phyloP scores from a whole-genome alignment of 1,140 invertebrate species.

The Halesus radiatus region DNA sequence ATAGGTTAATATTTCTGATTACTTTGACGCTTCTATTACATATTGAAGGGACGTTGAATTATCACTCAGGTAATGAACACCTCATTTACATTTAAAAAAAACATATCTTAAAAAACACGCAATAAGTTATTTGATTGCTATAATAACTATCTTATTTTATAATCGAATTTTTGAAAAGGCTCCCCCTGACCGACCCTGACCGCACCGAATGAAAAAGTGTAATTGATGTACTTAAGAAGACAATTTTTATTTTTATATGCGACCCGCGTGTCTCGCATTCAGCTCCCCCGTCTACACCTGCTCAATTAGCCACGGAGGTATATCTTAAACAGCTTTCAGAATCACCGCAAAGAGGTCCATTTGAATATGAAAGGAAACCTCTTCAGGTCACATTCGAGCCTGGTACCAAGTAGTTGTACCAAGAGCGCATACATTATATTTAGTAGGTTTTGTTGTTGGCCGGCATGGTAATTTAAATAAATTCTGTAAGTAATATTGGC shows the following conservation, averaged over 20 bases:
- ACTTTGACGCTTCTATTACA: too few relatives aligned
- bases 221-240: conserved; percentile 48
- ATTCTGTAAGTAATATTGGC: too few relatives aligned
- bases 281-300: conserved; percentile 29
- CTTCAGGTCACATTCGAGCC: conserved; percentile 44
- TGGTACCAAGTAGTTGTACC: conserved; percentile 27
- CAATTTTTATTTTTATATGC: conserved; percentile 48
- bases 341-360: conserved; percentile 50
- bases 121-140: not conserved
- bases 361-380: conserved; percentile 52
- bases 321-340: conserved; percentile 48
- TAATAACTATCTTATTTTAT: conserved; percentile 1
- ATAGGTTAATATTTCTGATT: too few relatives aligned
- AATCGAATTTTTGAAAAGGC: conserved; percentile 10
- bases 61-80: not conserved
- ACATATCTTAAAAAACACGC: not conserved
- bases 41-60: not conserved
- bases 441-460: too few relatives aligned
- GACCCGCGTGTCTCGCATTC: conserved; percentile 41
- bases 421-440: conserved; percentile 9
- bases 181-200: not conserved
- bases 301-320: conserved; percentile 52
- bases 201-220: conserved; percentile 19
- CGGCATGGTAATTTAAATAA: too few relatives aligned
- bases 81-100: not conserved